Evolutionary conservation across 2,888 invertebrate genomes (phyloP), one percentile per base, ranked within the genome.

Genomic region (Pantelozetes paolii): DNA sequence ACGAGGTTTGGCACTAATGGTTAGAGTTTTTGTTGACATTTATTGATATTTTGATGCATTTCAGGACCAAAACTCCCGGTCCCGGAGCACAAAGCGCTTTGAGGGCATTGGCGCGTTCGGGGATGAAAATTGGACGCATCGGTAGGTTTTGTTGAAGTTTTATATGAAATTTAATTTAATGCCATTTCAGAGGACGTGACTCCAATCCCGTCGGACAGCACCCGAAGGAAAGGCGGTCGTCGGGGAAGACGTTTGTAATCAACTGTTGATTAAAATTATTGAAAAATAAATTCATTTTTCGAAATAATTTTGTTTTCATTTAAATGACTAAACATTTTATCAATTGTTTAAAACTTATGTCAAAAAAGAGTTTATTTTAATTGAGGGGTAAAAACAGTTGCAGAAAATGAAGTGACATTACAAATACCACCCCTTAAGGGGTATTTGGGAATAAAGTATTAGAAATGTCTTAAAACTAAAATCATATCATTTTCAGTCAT

Each of bases 71-170:
- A 84, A 97, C 96, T 8, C 97, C 97, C 71, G 97, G 99, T 82
- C 99, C 99, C 26, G 99, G 99, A 78, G 99, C 98, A 54, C 86
- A 86, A 85, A 97, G 98, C 75, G 99, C 99, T 67, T 88, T 99
- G 72, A 88, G 99, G 80, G 99, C 99, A 80, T 87, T 99, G 79
- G 99, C 99, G 79, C 93, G 99, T 84, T 94, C 97, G 76, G 94
- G 92, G 80, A 98, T 99, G 95, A 98, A 98, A 85, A 99, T 99
- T 84, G 99, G 99, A 71, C 90, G 99, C 81, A 99, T 99, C 83
- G 97, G 84, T 84, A 78, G 78, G 77, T 74, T 9, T 9, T 75
- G 69, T n/a, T 26, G n/a, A 11, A 36, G 13, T 32, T 36, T 72
- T 26, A 54, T 23, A 2, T 15, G 32, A 15, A 28, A n/a, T 20